Evolutionary conservation across 37 sponge, comb jelly and placozoan genomes (phyloP).

Genomic region (Theonella swinhoei): DNA sequence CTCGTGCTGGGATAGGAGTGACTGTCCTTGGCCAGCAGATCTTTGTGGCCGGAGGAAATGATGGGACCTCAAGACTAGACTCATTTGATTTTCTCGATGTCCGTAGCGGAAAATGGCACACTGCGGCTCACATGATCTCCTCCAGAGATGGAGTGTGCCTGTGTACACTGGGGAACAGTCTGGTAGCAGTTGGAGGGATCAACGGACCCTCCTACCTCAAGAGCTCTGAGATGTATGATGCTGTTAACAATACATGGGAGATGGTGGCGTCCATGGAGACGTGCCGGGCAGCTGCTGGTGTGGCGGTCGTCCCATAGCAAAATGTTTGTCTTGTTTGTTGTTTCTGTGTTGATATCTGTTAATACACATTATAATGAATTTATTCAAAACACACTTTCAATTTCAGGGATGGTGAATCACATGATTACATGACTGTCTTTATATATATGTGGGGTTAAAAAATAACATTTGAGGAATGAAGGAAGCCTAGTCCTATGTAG

Average conservation of each 20-base stretch:
- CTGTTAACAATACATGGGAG: slow-evolving; percentile 83
- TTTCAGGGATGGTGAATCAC: background rate
- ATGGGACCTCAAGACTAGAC: slow-evolving; percentile 89
- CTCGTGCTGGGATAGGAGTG: slow-evolving; percentile 91
- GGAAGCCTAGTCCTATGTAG: too few species aligned
- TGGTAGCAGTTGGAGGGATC: slow-evolving; percentile 92
- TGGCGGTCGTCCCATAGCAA: slow-evolving; percentile 52
- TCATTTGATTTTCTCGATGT: slow-evolving; percentile 94
- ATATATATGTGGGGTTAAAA: background rate
- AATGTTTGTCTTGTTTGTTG: background rate
- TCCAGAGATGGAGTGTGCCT: slow-evolving; percentile 93
- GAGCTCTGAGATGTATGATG: slow-evolving; percentile 82
- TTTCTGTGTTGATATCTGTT: background rate
- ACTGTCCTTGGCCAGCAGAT: slow-evolving; percentile 81
- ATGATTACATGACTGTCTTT: background rate
- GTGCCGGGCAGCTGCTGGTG: slow-evolving; percentile 92
- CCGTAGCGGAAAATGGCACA: slow-evolving; percentile 77
- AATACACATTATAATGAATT: background rate
- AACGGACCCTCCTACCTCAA: slow-evolving; percentile 95
- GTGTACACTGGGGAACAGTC: slow-evolving; percentile 61
- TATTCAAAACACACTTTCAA: background rate
- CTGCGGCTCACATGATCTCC: slow-evolving; percentile 73
- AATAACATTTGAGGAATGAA: too few species aligned
- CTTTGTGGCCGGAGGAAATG: slow-evolving; percentile 94
- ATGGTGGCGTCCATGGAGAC: slow-evolving; percentile 83